A percentile compares a stretch with the other conserved stretches of the same genome.
Conservation (phyloP, 2,797 vertebrate species). For the Tamandua tetradactyla region DNA sequence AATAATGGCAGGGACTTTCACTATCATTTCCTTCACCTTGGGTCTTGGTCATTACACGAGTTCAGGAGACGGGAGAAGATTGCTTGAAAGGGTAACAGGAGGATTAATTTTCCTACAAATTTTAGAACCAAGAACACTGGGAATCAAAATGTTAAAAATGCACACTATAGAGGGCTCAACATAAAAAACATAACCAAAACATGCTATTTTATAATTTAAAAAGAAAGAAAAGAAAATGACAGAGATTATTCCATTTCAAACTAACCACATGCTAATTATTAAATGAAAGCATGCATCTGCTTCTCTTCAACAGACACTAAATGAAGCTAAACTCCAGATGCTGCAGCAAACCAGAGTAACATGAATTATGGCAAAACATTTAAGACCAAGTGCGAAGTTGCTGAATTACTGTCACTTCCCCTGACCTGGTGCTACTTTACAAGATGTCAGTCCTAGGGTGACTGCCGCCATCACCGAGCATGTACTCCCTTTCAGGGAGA, state of each 20-base stretch:
- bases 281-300: neutral
- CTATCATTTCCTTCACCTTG: neutral
- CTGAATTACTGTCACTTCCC: neutral
- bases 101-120: neutral
- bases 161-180: neutral
- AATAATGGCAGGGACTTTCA: neutral
- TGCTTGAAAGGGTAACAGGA: neutral
- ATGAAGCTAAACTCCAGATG: slow-evolving; percentile 2
- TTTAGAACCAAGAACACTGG: neutral
- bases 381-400: neutral
- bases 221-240: neutral
- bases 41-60: neutral
- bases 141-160: neutral
- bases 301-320: slow-evolving; percentile 40
- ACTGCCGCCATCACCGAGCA: neutral
- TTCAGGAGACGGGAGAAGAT: neutral
- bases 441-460: neutral
- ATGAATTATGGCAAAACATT: neutral
- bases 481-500: neutral
- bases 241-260: neutral
- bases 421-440: neutral
- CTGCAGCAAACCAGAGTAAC: neutral
- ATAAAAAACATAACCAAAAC: neutral
- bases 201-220: neutral
- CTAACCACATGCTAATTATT: neutral